A percentile compares a stretch with the other conserved stretches of the same genome.
phyloP scores from a whole-genome alignment of 2,113 vertebrate species.

The Macrotus californicus region DNA sequence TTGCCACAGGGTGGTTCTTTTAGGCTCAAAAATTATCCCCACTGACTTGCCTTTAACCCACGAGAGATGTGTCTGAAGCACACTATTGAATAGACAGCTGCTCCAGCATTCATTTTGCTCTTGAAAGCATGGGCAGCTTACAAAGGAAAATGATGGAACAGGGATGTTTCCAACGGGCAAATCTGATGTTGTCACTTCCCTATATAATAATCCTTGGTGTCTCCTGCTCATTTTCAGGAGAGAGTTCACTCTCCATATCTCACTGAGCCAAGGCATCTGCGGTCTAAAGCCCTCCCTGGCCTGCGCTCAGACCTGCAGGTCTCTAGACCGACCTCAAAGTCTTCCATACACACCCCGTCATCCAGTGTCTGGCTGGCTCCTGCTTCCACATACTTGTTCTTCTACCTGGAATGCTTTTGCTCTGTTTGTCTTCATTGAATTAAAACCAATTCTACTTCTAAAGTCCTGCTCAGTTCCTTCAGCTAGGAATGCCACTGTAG shows the following conservation, averaged over 20 bases:
- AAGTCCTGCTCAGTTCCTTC: background rate
- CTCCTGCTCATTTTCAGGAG: background rate
- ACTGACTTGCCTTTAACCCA: background rate
- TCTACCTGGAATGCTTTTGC: background rate
- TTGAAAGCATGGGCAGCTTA: background rate
- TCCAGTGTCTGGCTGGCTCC: background rate
- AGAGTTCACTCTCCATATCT: background rate
- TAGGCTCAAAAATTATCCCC: background rate
- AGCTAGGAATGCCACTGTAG: fast-evolving
- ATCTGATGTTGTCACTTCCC: background rate
- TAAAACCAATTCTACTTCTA: background rate
- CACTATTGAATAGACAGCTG: background rate
- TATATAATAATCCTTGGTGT: background rate
- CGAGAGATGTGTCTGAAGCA: background rate
- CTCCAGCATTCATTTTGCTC: background rate
- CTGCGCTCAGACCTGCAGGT: background rate
- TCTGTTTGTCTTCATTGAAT: background rate
- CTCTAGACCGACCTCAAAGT: fast-evolving
- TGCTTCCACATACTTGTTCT: fast-evolving
- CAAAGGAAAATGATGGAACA: background rate
- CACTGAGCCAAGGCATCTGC: fast-evolving
- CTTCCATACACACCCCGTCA: fast-evolving
- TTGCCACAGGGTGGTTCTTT: background rate
- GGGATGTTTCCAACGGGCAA: background rate
- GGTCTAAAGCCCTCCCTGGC: fast-evolving